Evolutionary conservation across 2,888 invertebrate species (phyloP).

Genomic region (Endomychus coccineus): DNA sequence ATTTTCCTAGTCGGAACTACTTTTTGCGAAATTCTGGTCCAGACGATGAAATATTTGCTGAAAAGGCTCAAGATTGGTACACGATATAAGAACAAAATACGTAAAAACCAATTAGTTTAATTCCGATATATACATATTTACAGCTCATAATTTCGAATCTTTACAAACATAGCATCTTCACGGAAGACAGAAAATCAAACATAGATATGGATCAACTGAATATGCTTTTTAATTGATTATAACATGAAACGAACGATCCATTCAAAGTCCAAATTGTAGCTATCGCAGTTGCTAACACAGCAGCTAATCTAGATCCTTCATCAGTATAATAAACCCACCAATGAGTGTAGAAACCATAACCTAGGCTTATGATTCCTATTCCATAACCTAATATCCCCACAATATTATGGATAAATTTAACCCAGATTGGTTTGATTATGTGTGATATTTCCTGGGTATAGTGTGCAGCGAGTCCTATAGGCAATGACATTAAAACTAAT

Average conservation of each 20-base stretch:
- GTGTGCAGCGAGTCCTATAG: conserved; percentile 29
- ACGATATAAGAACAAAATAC: no score
- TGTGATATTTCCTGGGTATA: conserved; percentile 27
- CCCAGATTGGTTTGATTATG: conserved; percentile 27
- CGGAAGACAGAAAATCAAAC: no score
- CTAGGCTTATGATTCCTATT: conserved; percentile 34
- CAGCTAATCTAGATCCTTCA: conserved; percentile 28
- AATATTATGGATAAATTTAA: conserved; percentile 35
- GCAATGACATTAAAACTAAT: conserved; percentile 27
- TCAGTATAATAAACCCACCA: conserved; percentile 32
- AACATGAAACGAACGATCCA: conserved; percentile 28
- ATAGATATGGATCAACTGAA: no score
- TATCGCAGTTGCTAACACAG: conserved; percentile 29
- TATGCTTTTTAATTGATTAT: conserved; percentile 28
- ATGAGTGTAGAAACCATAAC: conserved; percentile 32
- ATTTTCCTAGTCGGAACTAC: no score
- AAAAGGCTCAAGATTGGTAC: no score
- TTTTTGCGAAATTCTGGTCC: no score
- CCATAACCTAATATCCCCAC: conserved; percentile 34
- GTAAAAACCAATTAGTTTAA: no score
- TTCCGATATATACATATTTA: no score
- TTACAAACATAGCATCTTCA: no score
- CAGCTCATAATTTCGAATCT: no score
- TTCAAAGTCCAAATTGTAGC: conserved; percentile 33
- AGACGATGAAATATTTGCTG: no score